phyloP scores from a whole-genome alignment of 2,888 invertebrate species.

The Ormyrus nitidulus region DNA sequence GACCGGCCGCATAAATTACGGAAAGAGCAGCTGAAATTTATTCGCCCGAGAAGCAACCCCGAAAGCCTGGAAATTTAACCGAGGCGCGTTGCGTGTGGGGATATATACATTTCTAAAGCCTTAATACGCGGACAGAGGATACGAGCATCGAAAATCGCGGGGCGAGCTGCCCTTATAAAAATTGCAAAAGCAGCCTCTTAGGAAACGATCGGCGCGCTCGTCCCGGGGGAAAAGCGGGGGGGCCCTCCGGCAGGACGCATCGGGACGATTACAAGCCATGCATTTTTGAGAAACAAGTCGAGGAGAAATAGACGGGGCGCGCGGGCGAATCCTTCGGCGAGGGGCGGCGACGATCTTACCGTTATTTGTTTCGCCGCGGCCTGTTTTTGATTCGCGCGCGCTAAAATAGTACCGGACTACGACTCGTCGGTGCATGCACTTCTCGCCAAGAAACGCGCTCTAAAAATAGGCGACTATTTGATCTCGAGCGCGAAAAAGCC shows the following conservation, averaged over 20 bases:
- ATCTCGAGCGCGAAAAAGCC: too few species aligned
- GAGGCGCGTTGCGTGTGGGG: too few species aligned
- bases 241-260: constrained; percentile 69
- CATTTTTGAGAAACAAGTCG: constrained; percentile 64
- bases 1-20: too few species aligned
- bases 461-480: too few species aligned
- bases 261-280: constrained; percentile 70
- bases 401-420: too few species aligned
- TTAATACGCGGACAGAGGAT: neutral
- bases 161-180: constrained; percentile 67
- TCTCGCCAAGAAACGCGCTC: too few species aligned
- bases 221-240: constrained; percentile 65
- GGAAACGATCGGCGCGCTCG: constrained; percentile 70
- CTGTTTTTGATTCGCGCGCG: too few species aligned
- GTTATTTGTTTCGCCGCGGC: constrained; percentile 10
- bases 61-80: too few species aligned
- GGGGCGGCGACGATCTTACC: constrained; percentile 5
- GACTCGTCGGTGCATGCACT: too few species aligned
- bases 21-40: too few species aligned
- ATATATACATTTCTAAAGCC: neutral
- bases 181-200: constrained; percentile 74
- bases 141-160: neutral
- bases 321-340: neutral
- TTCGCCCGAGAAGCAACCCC: too few species aligned
- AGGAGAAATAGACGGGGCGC: constrained; percentile 26